Base-by-base conservation (phyloP, 2,113 vertebrate species). In the Anser cygnoides region DNA sequence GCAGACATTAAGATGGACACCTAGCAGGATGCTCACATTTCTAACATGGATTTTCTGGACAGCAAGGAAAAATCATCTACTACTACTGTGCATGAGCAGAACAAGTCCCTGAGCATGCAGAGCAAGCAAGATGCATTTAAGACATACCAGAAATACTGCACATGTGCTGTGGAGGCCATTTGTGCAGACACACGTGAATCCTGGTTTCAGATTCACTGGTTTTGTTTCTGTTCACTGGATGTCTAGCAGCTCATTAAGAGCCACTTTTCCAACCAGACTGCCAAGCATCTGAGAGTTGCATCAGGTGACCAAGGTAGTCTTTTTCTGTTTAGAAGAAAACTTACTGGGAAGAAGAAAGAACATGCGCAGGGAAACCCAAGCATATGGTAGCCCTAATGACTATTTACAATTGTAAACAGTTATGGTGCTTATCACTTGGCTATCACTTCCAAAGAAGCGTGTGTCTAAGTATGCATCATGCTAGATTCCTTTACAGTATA, bases 91-190 rank as follows among this genome's bases (percentile, higher is more conserved):
- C 4, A 15, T 25, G 29, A 75, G 5, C 28, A 92, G 10, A 72
- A 0, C 2, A 85, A 65, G 25, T 15, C 11, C 13, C 39, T 75
- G 16, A 16, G 23, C 22, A 52, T 1, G 5, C 8, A 59, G 16
- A 37, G 7, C 19, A 70, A 79, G 10, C 4, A 37, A 68, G 35
- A 61, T 13, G 2, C 5, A 79, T 57, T 78, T 43, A 43, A 23
- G 39, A 75, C 2, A 1, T 44, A 22, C 6, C 58, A 75, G 66
- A 68, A 72, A 9, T 23, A 43, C 15, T 5, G 8, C 20, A 37
- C 35, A 35, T 2, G 2, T 10, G 22, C 5, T 44, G 9, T 4
- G 1, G 29, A 62, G 35, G 20, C 2, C 3, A 0, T 39, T 71
- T 61, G 44, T 57, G 49, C 16, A 54, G 10, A 33, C 1, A 4